Percentiles rank a stretch among this genome's conserved stretches.
Evolutionary conservation across 2,797 vertebrate species (phyloP).

Genomic region (Acrossocheilus fasciatus): DNA sequence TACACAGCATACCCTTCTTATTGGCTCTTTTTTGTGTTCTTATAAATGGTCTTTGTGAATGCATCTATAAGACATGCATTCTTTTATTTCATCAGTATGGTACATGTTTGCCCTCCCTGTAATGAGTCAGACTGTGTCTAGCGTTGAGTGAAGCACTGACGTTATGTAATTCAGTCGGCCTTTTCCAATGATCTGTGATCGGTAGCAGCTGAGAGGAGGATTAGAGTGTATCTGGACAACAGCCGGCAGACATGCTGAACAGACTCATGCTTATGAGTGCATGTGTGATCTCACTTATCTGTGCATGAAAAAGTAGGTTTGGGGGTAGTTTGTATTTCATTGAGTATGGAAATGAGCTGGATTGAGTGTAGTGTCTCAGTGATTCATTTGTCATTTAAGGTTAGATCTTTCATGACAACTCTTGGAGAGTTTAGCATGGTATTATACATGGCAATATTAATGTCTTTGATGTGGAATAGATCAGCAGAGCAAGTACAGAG

Average conservation of each 20-base stretch:
- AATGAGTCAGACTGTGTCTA: conserved; percentile 44
- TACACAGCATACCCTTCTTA: background rate
- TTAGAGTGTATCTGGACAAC: conserved; percentile 59
- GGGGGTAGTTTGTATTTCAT: background rate
- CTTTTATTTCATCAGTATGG: background rate
- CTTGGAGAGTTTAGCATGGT: too few species aligned
- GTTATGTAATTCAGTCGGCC: conserved; percentile 78
- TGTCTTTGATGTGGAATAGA: too few species aligned
- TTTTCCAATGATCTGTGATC: conserved; percentile 75
- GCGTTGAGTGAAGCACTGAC: conserved; percentile 37
- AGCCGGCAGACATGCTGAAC: conserved; percentile 50
- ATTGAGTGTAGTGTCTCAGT: background rate
- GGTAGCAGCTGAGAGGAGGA: conserved; percentile 58
- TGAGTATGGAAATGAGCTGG: background rate
- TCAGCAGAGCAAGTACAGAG: too few species aligned
- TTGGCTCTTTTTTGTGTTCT: background rate
- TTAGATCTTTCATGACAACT: too few species aligned
- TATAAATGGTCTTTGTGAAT: background rate
- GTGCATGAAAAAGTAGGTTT: conserved; percentile 12
- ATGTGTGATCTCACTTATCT: conserved; percentile 11
- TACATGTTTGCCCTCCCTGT: conserved; percentile 2
- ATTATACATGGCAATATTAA: too few species aligned
- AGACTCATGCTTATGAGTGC: conserved; percentile 1
- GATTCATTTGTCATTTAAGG: background rate
- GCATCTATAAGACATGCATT: background rate